Conservation (phyloP, 64 coral and sea anemone genomes). For the Montipora foliosa region DNA sequence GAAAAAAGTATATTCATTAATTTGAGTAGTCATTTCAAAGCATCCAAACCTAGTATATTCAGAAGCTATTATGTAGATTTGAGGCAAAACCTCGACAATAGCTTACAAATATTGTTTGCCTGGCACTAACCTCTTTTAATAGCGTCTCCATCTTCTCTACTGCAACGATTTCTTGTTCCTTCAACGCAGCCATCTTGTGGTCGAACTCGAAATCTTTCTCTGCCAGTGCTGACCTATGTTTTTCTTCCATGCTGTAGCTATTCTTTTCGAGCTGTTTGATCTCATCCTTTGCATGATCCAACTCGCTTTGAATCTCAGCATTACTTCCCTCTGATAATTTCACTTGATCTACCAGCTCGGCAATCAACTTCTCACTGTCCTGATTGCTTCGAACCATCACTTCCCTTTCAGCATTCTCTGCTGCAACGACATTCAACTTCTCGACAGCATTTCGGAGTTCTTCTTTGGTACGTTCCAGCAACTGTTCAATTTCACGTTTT, state of each 20-base stretch:
- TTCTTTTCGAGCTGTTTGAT: background rate
- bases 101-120: background rate
- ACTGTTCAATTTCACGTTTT: constrained; percentile 71
- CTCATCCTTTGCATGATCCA: constrained; percentile 5
- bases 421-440: constrained; percentile 7
- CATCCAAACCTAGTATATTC: too few relatives aligned
- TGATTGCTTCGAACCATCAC: background rate
- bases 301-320: constrained; percentile 10
- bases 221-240: background rate
- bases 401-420: constrained; percentile 32
- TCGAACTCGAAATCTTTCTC: constrained; percentile 35
- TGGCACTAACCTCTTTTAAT: constrained; percentile 9
- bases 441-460: constrained; percentile 28
- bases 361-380: constrained; percentile 16
- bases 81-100: too few relatives aligned
- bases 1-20: too few relatives aligned
- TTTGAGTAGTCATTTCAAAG: too few relatives aligned
- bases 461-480: constrained; percentile 65
- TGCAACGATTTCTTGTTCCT: background rate
- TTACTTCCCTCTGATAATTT: background rate
- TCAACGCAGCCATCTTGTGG: background rate
- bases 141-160: constrained; percentile 34
- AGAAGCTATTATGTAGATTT: too few relatives aligned
- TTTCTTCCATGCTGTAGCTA: background rate
- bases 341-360: constrained; percentile 15